phyloP scores from a whole-genome alignment of 1,140 invertebrate species.

The Lamellibrachia luymesi region DNA sequence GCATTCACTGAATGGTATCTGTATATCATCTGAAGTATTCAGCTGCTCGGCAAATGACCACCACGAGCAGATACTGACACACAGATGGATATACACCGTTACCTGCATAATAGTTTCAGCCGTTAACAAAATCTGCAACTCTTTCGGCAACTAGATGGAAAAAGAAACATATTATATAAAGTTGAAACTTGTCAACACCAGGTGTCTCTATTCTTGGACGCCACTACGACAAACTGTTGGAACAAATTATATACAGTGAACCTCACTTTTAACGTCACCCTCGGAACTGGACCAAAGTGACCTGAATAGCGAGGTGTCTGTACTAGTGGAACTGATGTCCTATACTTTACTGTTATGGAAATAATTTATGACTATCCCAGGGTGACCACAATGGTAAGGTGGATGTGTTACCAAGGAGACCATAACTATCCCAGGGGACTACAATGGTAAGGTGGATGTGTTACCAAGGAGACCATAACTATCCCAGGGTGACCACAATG shows the following conservation, averaged over 20 bases:
- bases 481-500: no score
- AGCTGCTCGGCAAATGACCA: neutral
- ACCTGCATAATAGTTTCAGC: neutral
- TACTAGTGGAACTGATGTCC: no score
- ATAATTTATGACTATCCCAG: no score
- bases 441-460: no score
- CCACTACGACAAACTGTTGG: neutral
- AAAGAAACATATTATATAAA: neutral
- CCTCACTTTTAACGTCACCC: no score
- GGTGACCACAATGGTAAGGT: no score
- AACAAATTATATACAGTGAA: neutral
- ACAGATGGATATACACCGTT: neutral
- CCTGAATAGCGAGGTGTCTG: no score
- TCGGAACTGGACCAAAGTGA: no score
- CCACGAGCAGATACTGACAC: neutral
- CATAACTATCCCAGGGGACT: no score
- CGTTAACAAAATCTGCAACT: constrained; percentile 1
- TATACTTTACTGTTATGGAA: no score
- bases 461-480: no score
- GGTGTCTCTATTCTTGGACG: neutral
- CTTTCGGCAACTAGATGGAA: neutral
- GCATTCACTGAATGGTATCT: neutral
- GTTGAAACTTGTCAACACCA: neutral
- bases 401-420: no score
- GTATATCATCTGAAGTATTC: neutral